Evolutionary conservation across 2,113 vertebrate genomes (phyloP).

Genomic region (Patagioenas fasciata): DNA sequence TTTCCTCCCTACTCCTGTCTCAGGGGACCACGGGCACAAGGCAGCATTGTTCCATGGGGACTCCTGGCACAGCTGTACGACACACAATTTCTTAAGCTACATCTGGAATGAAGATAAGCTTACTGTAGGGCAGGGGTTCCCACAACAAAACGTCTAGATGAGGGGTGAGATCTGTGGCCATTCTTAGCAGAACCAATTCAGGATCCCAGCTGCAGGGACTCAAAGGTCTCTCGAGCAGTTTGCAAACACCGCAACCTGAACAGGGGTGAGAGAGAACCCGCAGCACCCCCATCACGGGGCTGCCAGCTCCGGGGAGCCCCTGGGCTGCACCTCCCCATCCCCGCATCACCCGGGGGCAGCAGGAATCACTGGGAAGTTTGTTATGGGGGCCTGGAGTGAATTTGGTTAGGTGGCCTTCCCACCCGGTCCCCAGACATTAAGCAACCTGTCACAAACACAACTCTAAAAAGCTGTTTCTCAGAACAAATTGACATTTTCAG

Average conservation of each 20-base stretch:
- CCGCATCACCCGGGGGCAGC: not conserved
- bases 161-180: not conserved
- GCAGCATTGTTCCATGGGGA: fast-evolving
- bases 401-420: not conserved
- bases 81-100: not conserved
- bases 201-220: not conserved
- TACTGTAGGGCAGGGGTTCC: not conserved
- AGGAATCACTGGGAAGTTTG: not conserved
- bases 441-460: not conserved
- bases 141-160: not conserved
- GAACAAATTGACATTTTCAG: not conserved
- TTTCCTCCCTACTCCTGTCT: not conserved
- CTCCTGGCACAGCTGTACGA: not conserved
- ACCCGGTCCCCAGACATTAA: no score
- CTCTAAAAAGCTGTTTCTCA: not conserved
- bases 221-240: not conserved
- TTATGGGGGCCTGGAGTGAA: not conserved
- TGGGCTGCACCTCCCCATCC: not conserved
- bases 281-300: not conserved
- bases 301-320: not conserved
- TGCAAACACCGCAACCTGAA: not conserved
- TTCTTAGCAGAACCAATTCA: not conserved
- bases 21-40: not conserved
- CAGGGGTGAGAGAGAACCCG: no score
- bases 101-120: not conserved